Evolutionary conservation across 2,888 invertebrate genomes (phyloP), one percentile per base, ranked within the genome.

Genomic region (Nemurella pictetii): DNA sequence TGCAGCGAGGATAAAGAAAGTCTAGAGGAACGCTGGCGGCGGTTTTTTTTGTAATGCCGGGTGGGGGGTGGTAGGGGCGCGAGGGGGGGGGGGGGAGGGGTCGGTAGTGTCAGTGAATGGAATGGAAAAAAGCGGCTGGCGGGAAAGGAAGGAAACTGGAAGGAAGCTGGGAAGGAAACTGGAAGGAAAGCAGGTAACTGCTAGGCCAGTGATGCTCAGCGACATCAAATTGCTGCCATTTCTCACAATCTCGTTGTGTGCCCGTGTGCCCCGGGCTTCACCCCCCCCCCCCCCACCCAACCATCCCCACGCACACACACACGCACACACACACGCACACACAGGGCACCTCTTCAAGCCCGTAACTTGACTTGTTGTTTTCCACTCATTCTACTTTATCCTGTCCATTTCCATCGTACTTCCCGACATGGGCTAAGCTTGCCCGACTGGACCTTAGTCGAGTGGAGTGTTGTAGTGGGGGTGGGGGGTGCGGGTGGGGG

Each of bases 151-250:
- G 27, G 28, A 9, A 15, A 15, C 9, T 36, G 36, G 36, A 36
- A 36, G 36, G 15, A 15, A n/a, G n/a, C n/a, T 2, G 75, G 28
- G 75, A 28, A 20, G 26, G 75, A 26, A 27, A 27, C 3, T 7
- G 27, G 28, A 15, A 5, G 7, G 29, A 27, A 12, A 55, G 55
- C 82, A 82, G 82, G 82, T 82, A 82, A 81, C 81, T 15, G 82
- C 72, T 36, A 82, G 55, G 26, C 80, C 32, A 77, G 4, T 77
- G 35, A 80, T 20, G 35, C 15, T 82, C 82, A 72, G 29, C 73
- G 73, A 36, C 82, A 72, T 82, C 55, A 82, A 82, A 82, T 82
- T 82, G 82, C 55, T 28, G 72, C 55, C 28, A 82, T 82, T 82
- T 72, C 28, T 82, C 82, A 82, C 82, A 82, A 82, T 82, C 72